Conservation (phyloP, 2,888 invertebrate species). For the Temnothorax ravouxi region DNA sequence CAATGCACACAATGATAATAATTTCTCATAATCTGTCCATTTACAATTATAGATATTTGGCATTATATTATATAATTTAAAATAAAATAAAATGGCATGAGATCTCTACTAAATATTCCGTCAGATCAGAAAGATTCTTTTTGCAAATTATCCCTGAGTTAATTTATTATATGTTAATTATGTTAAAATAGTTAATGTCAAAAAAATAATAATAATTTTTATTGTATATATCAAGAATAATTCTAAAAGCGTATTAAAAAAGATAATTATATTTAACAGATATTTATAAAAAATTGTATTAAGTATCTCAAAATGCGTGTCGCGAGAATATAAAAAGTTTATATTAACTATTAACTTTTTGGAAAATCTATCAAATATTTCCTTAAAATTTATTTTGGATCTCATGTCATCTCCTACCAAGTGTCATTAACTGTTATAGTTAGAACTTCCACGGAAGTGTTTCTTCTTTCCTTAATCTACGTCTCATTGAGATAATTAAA, state of each 20-base stretch:
- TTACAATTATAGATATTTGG: neutral
- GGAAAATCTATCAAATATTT: neutral
- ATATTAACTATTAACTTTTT: neutral
- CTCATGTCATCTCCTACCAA: neutral
- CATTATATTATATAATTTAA: neutral
- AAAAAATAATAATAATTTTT: neutral
- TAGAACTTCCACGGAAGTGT: neutral
- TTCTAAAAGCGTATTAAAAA: neutral
- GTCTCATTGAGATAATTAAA: slow-evolving; percentile 47
- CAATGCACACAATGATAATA: neutral
- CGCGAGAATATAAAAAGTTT: neutral
- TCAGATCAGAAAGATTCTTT: neutral
- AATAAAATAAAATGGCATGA: neutral
- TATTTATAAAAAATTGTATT: neutral
- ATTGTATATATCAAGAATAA: neutral
- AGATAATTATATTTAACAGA: neutral
- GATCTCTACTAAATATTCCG: neutral
- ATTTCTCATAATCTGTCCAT: neutral
- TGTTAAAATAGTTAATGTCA: neutral
- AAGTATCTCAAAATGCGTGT: neutral
- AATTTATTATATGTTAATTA: neutral
- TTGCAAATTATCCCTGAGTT: neutral
- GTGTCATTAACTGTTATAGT: neutral
- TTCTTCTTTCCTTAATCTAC: neutral
- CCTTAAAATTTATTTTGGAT: too few relatives aligned